These are phyloP conservation scores for Drosophila stalkeri DNA, from an alignment of 2,888 invertebrate genomes.

Conservation along the genomic window DNA sequence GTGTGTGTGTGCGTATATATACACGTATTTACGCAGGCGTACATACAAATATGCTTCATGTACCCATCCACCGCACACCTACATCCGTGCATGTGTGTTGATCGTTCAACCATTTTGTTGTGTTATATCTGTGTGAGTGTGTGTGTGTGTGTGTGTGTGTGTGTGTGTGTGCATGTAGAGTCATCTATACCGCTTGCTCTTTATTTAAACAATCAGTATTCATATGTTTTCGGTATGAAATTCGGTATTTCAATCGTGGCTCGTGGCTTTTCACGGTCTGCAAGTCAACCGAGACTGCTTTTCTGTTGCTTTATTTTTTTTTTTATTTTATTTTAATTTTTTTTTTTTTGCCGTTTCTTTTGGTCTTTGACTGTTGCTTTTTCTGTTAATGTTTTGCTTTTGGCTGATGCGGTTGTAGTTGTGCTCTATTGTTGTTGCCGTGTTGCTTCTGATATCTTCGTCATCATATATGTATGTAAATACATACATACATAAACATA, in stretches of 20 bases:
- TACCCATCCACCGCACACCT: neutral
- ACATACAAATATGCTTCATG: neutral
- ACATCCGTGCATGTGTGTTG: neutral
- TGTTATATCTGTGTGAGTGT: conserved; percentile 18
- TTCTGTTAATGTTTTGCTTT: conserved; percentile 50
- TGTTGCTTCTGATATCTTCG: conserved; percentile 15
- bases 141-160: conserved; percentile 21
- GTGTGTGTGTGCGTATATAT: neutral
- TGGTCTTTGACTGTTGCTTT: conserved; percentile 71
- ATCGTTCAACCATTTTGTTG: conserved; percentile 3
- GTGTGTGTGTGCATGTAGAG: conserved; percentile 14
- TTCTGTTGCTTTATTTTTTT: conserved; percentile 49
- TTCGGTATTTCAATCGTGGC: conserved; percentile 83
- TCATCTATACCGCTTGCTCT: conserved; percentile 54
- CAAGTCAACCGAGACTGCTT: conserved; percentile 82
- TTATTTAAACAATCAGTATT: conserved; percentile 77
- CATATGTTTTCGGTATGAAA: conserved; percentile 80
- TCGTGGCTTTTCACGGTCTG: conserved; percentile 85
- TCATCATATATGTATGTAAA: conserved; percentile 17
- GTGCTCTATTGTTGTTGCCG: conserved; percentile 34
- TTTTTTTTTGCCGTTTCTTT: conserved; percentile 64
- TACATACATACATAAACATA: neutral
- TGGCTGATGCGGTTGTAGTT: conserved; percentile 23
- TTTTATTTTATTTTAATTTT: neutral
- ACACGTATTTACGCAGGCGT: neutral